Percentiles rank a stretch among this genome's conserved stretches.
Evolutionary conservation across 2,113 vertebrate genomes (phyloP).

Genomic region (Salvelinus alpinus): DNA sequence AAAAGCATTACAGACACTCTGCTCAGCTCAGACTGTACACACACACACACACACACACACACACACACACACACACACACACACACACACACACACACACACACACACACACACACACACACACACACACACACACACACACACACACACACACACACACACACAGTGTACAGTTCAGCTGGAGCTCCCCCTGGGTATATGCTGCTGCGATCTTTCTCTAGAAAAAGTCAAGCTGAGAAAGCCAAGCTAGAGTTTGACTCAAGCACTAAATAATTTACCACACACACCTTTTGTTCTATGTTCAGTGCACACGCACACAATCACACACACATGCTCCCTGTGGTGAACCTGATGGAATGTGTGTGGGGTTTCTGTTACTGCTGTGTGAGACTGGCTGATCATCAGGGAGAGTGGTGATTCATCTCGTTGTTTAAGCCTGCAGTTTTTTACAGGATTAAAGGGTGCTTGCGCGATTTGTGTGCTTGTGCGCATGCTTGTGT

Average conservation of each 20-base stretch:
- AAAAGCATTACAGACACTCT: background rate
- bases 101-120: no score
- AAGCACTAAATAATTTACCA: no score
- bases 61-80: no score
- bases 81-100: no score
- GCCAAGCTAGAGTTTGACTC: no score
- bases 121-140: no score
- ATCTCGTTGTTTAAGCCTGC: background rate
- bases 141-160: no score
- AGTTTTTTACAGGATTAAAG: background rate
- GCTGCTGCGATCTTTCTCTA: background rate
- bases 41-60: background rate
- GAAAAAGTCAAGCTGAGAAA: no score
- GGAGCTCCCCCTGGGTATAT: background rate
- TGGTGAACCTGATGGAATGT: background rate
- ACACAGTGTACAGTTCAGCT: background rate
- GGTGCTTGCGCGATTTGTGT: no score
- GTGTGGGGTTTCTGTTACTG: no score
- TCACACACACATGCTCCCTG: background rate
- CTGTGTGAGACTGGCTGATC: no score
- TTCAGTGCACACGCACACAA: background rate
- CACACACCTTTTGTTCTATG: no score
- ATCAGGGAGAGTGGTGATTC: background rate
- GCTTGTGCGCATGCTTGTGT: background rate
- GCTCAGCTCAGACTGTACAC: background rate